A percentile compares a stretch with the other conserved stretches of the same genome.
These are phyloP conservation scores for Cirrhinus molitorella DNA, from an alignment of 2,797 vertebrate species.

Conservation along the genomic window DNA sequence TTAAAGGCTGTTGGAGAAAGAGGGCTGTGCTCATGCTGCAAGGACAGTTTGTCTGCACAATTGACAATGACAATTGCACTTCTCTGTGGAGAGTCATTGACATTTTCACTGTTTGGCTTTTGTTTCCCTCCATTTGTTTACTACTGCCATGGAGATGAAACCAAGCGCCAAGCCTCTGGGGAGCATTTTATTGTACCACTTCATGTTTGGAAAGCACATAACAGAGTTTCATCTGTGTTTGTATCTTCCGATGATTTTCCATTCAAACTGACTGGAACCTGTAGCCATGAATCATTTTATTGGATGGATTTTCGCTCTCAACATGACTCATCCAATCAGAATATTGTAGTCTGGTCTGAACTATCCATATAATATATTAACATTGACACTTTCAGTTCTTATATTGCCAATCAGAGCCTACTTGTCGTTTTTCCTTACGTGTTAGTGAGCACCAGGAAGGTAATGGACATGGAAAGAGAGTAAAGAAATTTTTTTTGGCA, in stretches of 20 bases:
- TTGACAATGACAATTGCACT: neutral
- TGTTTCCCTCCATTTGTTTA: constrained; percentile 37
- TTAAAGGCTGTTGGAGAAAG: constrained; percentile 36
- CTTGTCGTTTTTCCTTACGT: neutral
- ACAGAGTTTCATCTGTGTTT: neutral
- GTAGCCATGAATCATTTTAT: neutral
- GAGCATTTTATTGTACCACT: neutral
- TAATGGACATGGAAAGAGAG: constrained; percentile 55
- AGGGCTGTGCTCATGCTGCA: neutral
- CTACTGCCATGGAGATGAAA: constrained; percentile 43
- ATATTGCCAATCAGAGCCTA: neutral
- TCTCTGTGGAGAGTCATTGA: constrained; percentile 11
- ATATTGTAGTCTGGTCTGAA: neutral
- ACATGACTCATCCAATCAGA: neutral
- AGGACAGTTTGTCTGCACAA: constrained; percentile 10
- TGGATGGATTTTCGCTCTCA: too few relatives aligned
- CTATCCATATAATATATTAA: neutral
- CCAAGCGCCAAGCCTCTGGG: neutral
- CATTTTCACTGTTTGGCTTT: constrained; percentile 27
- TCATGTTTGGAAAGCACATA: too few relatives aligned
- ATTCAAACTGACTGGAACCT: neutral
- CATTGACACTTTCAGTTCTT: neutral
- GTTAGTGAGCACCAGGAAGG: constrained; percentile 11
- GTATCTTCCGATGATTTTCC: neutral
- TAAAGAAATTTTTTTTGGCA: constrained; percentile 67